Evolutionary conservation across 2,797 vertebrate genomes (phyloP).

Genomic region (Thaleichthys pacificus): DNA sequence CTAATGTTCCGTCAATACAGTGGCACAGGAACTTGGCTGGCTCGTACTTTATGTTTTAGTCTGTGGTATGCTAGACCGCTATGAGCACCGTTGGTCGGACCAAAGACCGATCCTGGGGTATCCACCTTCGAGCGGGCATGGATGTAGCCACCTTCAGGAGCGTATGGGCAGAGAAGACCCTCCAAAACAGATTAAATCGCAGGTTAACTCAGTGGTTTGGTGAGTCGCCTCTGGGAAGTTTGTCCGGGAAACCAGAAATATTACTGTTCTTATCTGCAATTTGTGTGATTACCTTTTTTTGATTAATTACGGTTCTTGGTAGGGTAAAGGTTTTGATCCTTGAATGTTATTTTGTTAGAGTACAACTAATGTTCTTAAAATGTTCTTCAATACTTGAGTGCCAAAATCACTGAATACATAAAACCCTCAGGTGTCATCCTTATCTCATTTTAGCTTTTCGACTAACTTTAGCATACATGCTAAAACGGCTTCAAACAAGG

Average conservation of each 20-base stretch:
- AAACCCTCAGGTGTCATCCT: no score
- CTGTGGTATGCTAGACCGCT: not conserved
- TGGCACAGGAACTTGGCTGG: not conserved
- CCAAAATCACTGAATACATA: no score
- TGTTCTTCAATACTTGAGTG: no score
- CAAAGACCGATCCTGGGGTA: constrained; percentile 17
- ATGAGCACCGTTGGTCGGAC: constrained; percentile 13
- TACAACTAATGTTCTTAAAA: no score
- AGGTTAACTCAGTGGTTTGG: constrained; percentile 31
- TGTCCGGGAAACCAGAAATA: not conserved
- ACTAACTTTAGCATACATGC: no score
- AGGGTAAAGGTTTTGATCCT: no score
- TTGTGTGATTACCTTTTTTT: no score
- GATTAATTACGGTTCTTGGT: no score
- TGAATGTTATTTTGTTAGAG: no score
- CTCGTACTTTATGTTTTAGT: not conserved
- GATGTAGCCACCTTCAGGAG: constrained; percentile 4
- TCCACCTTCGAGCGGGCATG: constrained; percentile 13
- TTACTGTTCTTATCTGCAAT: constrained; percentile 3
- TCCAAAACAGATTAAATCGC: constrained; percentile 19
- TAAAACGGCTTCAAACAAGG: no score
- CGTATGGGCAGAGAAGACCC: constrained; percentile 30
- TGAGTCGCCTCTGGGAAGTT: constrained; percentile 15
- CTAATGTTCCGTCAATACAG: not conserved
- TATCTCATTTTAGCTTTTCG: no score